phyloP scores from a whole-genome alignment of 2,113 vertebrate genomes.

The Diglossa brunneiventris region DNA sequence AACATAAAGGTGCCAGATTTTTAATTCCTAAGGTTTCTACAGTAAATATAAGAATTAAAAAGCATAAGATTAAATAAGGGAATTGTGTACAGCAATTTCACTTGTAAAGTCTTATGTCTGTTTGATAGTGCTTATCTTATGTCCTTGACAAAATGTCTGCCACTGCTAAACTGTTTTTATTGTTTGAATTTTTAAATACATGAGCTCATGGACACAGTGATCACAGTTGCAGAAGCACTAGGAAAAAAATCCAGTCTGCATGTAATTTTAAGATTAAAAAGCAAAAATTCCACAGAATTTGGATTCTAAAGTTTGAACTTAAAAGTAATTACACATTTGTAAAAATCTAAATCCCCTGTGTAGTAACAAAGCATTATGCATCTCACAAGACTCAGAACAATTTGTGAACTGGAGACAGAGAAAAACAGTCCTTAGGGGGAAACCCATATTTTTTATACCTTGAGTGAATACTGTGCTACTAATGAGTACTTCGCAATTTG shows the following conservation, averaged over 20 bases:
- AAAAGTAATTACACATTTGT: background rate
- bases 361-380: background rate
- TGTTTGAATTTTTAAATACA: background rate
- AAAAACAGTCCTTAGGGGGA: background rate
- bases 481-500: background rate
- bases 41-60: background rate
- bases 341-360: background rate
- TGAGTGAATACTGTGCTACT: background rate
- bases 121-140: background rate
- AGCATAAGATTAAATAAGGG: background rate
- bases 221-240: background rate
- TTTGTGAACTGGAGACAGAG: background rate
- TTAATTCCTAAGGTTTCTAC: background rate
- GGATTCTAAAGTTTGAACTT: background rate
- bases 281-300: background rate
- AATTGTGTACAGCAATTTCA: background rate
- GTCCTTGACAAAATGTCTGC: background rate
- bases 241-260: background rate
- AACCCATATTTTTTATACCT: background rate
- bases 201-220: background rate
- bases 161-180: background rate
- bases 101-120: background rate
- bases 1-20: background rate
- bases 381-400: background rate
- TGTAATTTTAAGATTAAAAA: background rate